Evolutionary conservation across 2,888 invertebrate species (phyloP), one percentile per base, ranked within the genome.

Genomic region (Campaea margaritaria): DNA sequence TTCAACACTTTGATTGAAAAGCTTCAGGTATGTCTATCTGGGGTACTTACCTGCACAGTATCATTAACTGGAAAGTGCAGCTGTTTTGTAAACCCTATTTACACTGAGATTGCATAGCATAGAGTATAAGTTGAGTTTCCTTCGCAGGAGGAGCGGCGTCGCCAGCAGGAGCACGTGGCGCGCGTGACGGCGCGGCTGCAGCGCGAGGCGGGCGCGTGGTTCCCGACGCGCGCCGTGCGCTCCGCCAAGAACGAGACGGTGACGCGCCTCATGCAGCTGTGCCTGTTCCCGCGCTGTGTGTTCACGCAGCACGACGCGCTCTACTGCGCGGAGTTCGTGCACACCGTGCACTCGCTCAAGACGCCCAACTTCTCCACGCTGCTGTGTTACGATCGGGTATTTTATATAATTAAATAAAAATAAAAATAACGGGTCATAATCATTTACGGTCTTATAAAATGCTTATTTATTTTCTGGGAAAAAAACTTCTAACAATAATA

Each of bases 361-460:
- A 98, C 99, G 47, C 97, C 98, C 7, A 98, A 99, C 92, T 99
- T 99, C 92, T 98, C 99, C 13, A 99, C 99, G 0, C 93, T 99
- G 54, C 95, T 99, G 49, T 99, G 99, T 86, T 99, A 99, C 80
- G 99, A 99, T 89, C 94, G 99, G 93, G 98, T 99, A 89, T 93
- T 94, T 38, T 38, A 10, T 38, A 21, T 5, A 21, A 2, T 21
- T 21, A 5, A 21, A 21, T 21, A 21, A 21, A 3, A 21, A 21
- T 5, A 5, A 2, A 21, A 21, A 21, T 2, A 21, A 21, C 3
- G 21, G n/a, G n/a, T n/a, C n/a, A n/a, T n/a, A n/a, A n/a, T n/a
- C n/a, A n/a, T n/a, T n/a, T n/a, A n/a, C n/a, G n/a, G n/a, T n/a
- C n/a, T n/a, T n/a, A n/a, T n/a, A n/a, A n/a, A n/a, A n/a, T n/a